Evolutionary conservation across 2,113 vertebrate genomes (phyloP).

Genomic region (Alaudala cheleensis): DNA sequence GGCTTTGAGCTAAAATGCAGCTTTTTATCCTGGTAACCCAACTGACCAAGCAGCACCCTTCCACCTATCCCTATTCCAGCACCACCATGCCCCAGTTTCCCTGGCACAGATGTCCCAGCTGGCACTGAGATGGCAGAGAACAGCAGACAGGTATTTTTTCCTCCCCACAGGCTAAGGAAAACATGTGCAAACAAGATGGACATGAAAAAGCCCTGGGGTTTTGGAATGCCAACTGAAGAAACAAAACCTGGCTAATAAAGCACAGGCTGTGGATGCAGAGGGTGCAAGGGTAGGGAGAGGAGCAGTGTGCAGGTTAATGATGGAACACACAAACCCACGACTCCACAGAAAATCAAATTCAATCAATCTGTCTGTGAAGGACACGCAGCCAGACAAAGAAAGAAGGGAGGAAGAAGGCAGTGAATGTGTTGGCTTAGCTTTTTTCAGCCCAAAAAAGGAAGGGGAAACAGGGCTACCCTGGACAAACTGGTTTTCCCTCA

Average conservation of each 20-base stretch:
- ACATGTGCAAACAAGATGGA: neutral
- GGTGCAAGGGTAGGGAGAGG: neutral
- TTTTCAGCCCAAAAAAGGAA: neutral
- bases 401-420: neutral
- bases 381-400: rapidly evolving
- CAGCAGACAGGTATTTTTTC: neutral
- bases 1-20: neutral
- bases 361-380: neutral
- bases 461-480: rapidly evolving
- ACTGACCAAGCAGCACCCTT: rapidly evolving
- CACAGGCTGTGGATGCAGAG: neutral
- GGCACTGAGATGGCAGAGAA: neutral
- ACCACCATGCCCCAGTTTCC: rapidly evolving
- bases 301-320: neutral
- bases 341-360: neutral
- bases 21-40: neutral
- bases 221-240: neutral
- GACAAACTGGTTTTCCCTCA: neutral
- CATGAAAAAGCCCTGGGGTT: neutral
- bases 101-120: neutral
- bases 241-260: neutral
- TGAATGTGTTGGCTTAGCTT: neutral
- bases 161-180: neutral
- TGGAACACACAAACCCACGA: neutral
- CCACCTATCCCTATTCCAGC: neutral